Base-by-base conservation (phyloP, 2,113 vertebrate genomes). In the Sylvia atricapilla region DNA sequence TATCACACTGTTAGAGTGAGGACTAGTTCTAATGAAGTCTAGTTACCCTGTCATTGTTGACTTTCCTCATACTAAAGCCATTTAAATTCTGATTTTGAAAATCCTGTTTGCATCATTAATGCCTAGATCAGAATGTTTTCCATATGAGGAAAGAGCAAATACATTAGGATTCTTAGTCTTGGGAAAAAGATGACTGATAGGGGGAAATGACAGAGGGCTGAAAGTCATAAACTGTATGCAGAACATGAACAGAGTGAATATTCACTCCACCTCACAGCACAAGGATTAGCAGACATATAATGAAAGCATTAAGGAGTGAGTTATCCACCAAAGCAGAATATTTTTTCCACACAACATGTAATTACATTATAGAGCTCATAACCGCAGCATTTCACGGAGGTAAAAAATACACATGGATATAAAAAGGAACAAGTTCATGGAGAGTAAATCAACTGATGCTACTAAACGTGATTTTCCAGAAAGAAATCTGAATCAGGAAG, bases 371-470 rank as follows among this genome's bases (percentile, higher is more conserved):
- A 80, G 70, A 88, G 41, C 49, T 90, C 41, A 46, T 37, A 49
- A 53, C 74, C 90, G 58, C 90, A 85, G n/a, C 49, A 95, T 94
- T 94, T 92, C 82, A 88, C 33, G 85, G 90, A 95, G 43, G 60
- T 95, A 43, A 94, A 85, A 95, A 95, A 92, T 92, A 66, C 12
- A 58, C 21, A 70, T 39, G 58, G 14, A 86, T 88, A 16, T 46
- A 88, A 93, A 90, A 88, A 73, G 23, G 46, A 80, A 67, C 53
- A 93, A 80, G 92, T 90, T 66, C 79, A 80, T 56, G 55, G 50
- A 80, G 28, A 43, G 28, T 58, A 83, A 91, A 88, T 69, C 49
- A 94, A 64, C 20, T 72, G 18, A 4, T 85, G 28, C 41, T 77
- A 46, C 69, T 80, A 83, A 94, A 85, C 11, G 33, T 39, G 50